Base-by-base conservation (phyloP, 92 coral and sea anemone genomes). In the Porites evermanni region DNA sequence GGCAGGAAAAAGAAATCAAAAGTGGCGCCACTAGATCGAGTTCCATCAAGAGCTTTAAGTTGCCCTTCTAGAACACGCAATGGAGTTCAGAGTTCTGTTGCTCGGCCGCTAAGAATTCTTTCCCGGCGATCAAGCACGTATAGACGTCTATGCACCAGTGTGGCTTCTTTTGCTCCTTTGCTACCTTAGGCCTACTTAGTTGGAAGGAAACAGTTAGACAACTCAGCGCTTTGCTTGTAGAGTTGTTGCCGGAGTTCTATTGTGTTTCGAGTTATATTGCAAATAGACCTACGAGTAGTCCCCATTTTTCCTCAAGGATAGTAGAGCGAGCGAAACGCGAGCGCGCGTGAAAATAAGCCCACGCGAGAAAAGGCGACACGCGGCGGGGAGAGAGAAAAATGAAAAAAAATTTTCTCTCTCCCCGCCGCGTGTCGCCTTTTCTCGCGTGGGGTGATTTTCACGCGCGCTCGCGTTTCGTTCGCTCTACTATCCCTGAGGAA, bases 11-110 rank as follows among this genome's bases (percentile, higher is more conserved):
- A 75, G 79, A 69, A 59, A 38, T 26, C 79, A 13, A 17, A 84
- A 29, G 44, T 19, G 2, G 84, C 80, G 72, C 58, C 89, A 65
- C 88, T 86, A 70, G 79, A 82, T 56, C 88, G 91, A n/a, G 61
- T 61, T 24, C 85, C 89, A 7, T 64, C 85, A 12, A 81, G 93
- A 24, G 70, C 77, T 66, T 72, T 88, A 12, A 86, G 94, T 44
- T 90, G 91, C 23, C 93, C 96, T 47, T 63, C 80, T 4, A 73
- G 87, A 83, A 60, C 87, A 6, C 63, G 65, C 7, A 83, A 51
- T 21, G 73, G 87, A 9, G 18, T 56, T 13, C 73, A 53, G 14
- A 64, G 63, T 23, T 21, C 53, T 14, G 26, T 73, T 12, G 10
- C 72, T 50, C 74, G 16, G 50, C 87, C 59, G 58, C 66, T 70